A percentile compares a stretch with the other conserved stretches of the same genome.
Evolutionary conservation across 2,113 vertebrate species (phyloP).

Genomic region (Perca flavescens): DNA sequence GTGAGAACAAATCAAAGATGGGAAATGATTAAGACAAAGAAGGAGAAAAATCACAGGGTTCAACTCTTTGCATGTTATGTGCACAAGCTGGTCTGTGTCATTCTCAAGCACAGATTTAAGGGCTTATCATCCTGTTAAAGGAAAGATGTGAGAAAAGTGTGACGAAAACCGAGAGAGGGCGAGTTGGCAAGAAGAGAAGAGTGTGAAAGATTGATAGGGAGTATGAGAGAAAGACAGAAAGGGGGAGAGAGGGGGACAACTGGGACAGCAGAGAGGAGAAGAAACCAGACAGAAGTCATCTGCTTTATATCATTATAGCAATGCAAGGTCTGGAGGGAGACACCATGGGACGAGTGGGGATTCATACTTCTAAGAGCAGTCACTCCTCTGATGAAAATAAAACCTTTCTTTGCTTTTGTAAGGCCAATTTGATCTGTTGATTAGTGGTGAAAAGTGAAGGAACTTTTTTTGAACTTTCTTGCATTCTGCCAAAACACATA

Average conservation of each 20-base stretch:
- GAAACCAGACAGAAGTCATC: constrained; percentile 69
- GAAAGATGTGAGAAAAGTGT: constrained; percentile 36
- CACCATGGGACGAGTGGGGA: constrained; percentile 29
- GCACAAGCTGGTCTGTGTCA: constrained; percentile 45
- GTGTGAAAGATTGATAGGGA: constrained; percentile 40
- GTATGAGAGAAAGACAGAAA: constrained; percentile 17
- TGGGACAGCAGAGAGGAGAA: constrained; percentile 59
- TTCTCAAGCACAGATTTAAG: constrained; percentile 33
- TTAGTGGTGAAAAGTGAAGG: neutral
- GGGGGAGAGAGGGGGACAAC: constrained; percentile 39
- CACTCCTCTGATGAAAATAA: constrained; percentile 3
- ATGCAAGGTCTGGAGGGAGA: constrained; percentile 24
- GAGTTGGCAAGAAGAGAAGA: constrained; percentile 13
- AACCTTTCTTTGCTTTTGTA: neutral
- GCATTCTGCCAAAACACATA: constrained; percentile 4
- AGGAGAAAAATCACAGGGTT: constrained; percentile 9
- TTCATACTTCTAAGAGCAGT: constrained; percentile 32
- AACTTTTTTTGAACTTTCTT: neutral
- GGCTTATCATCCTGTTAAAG: constrained; percentile 17
- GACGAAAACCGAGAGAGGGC: constrained; percentile 14
- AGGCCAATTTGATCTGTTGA: neutral
- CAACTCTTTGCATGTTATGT: constrained; percentile 6
- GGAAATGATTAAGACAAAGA: neutral
- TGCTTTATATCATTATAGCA: constrained; percentile 70
- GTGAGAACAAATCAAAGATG: constrained; percentile 3